Conservation (phyloP, 2,797 vertebrate genomes). For the Alcedo atthis region DNA sequence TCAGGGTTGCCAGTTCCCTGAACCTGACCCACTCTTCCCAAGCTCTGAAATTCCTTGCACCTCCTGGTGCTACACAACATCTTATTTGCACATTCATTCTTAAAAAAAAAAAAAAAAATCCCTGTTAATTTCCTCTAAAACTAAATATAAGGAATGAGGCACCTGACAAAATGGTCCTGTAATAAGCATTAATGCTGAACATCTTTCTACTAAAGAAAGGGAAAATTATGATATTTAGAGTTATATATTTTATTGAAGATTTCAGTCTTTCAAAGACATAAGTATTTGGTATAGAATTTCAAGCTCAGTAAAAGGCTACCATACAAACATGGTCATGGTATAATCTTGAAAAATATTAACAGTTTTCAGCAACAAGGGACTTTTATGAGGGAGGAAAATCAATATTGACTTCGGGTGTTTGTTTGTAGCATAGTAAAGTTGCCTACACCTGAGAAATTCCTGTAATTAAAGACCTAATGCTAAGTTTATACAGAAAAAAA, state of each 20-base stretch:
- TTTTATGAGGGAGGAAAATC: slow-evolving; percentile 3
- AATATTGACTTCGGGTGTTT: slow-evolving; percentile 20
- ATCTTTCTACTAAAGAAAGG: slow-evolving; percentile 3
- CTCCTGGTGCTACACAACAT: not conserved
- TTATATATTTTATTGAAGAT: slow-evolving; percentile 47
- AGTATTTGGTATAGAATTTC: slow-evolving; percentile 49
- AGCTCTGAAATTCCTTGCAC: slow-evolving; percentile 1
- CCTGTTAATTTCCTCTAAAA: not conserved
- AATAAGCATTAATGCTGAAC: not conserved
- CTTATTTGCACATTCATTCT: not conserved
- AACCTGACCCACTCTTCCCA: not conserved
- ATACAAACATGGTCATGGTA: slow-evolving; percentile 41
- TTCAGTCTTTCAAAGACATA: slow-evolving; percentile 43
- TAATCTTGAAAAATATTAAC: slow-evolving; percentile 45
- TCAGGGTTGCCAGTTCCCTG: not conserved
- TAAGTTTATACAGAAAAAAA: not conserved
- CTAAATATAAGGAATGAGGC: not conserved
- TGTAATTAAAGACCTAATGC: slow-evolving; percentile 19
- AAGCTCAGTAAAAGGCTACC: slow-evolving; percentile 16
- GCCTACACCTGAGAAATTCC: slow-evolving; percentile 48
- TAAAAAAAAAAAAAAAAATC: not conserved
- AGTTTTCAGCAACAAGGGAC: slow-evolving; percentile 22
- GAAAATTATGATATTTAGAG: slow-evolving; percentile 4
- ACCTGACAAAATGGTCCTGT: not conserved
- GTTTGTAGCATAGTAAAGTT: slow-evolving; percentile 4